These are phyloP conservation scores for Caenorhabditis briggsae DNA, from an alignment of 1,140 invertebrate species.

Conservation along the genomic window DNA sequence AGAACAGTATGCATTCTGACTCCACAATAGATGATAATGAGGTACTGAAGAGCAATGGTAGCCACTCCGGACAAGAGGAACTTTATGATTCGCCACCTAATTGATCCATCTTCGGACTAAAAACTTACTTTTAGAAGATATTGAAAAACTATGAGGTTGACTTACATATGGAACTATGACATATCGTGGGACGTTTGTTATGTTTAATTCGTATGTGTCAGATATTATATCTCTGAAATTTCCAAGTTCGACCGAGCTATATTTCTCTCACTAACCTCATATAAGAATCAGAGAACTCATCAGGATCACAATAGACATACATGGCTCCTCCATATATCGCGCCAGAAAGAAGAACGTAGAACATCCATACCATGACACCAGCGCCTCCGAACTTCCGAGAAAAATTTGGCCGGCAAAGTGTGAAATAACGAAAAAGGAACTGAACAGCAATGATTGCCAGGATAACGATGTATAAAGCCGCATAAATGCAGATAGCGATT, in stretches of 20 bases:
- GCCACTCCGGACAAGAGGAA: not conserved
- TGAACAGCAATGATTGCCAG: constrained; percentile 12
- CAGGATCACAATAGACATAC: not conserved
- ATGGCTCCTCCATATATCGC: not conserved
- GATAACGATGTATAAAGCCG: not conserved
- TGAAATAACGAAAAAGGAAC: constrained; percentile 20
- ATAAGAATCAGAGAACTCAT: not conserved
- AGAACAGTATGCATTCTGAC: not conserved
- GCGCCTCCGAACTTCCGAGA: not conserved
- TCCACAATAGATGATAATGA: constrained; percentile 9
- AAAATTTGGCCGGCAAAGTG: not conserved
- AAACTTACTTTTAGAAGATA: not conserved
- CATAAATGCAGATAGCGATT: not conserved
- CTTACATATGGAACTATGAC: constrained; percentile 8
- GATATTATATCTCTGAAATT: not conserved
- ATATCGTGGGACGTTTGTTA: not conserved
- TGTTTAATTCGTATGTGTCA: not conserved
- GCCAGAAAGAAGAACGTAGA: not conserved
- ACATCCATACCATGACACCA: not conserved
- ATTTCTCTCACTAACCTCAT: not conserved
- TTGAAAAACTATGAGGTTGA: not conserved
- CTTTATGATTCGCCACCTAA: not conserved
- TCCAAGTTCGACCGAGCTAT: not conserved
- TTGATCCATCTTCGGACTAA: not conserved
- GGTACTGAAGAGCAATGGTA: not conserved